These are phyloP conservation scores for Musca vetustissima DNA, from an alignment of 1,140 invertebrate genomes.

Conservation along the genomic window DNA sequence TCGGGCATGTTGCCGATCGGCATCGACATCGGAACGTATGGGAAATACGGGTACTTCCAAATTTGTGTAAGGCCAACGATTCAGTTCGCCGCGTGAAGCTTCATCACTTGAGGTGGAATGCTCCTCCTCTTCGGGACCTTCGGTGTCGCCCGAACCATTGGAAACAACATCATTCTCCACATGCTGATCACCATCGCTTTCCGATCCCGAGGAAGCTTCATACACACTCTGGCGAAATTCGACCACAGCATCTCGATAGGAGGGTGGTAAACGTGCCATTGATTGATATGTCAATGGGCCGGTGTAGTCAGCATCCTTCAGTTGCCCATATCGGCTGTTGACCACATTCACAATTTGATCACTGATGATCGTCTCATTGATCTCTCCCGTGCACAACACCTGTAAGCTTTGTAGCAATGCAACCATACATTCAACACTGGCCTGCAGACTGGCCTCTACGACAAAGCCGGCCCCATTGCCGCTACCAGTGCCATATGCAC, in stretches of 20 bases:
- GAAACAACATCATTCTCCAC: constrained; percentile 57
- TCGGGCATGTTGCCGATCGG: constrained; percentile 52
- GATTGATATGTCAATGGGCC: constrained; percentile 82
- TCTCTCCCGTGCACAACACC: constrained; percentile 72
- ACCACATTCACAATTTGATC: constrained; percentile 63
- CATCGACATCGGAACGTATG: constrained; percentile 48
- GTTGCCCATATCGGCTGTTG: constrained; percentile 69
- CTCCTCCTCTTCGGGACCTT: constrained; percentile 67
- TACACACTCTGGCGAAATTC: constrained; percentile 61
- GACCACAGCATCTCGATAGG: constrained; percentile 66
- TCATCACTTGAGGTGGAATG: constrained; percentile 53
- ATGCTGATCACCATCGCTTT: constrained; percentile 60
- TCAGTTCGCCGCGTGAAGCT: constrained; percentile 45
- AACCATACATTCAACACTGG: constrained; percentile 82
- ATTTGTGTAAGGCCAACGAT: constrained; percentile 53
- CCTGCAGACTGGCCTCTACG: constrained; percentile 72
- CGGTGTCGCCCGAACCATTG: constrained; percentile 71
- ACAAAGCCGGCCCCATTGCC: constrained; percentile 61
- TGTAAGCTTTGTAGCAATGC: constrained; percentile 81
- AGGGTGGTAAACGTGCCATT: constrained; percentile 76
- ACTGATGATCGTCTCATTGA: constrained; percentile 60
- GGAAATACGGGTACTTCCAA: constrained; percentile 52
- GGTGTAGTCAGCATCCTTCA: constrained; percentile 80
- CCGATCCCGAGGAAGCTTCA: constrained; percentile 59
- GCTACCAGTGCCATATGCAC: constrained; percentile 61